Evolutionary conservation across 2,888 invertebrate genomes (phyloP).

Genomic region (Sarcophaga carnaria): DNA sequence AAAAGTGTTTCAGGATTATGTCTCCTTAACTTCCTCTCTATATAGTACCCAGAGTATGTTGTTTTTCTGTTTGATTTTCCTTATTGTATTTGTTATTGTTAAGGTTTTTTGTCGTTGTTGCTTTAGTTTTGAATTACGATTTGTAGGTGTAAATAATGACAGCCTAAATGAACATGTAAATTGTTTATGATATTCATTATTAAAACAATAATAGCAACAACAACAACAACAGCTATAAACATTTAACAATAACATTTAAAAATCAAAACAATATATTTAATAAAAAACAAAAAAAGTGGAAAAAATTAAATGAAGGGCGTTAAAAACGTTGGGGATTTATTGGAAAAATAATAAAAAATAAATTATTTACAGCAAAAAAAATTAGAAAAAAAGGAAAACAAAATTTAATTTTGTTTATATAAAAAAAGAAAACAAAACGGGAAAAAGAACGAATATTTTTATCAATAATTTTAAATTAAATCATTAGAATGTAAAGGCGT

Average conservation of each 20-base stretch:
- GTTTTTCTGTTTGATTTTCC: neutral
- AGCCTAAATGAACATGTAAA: slow-evolving; percentile 47
- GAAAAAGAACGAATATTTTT: neutral
- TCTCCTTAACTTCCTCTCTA: neutral
- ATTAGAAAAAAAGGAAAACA: too few relatives aligned
- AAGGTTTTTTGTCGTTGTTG: neutral
- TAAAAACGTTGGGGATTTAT: neutral
- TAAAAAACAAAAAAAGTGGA: slow-evolving; percentile 2
- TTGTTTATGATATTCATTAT: slow-evolving; percentile 33
- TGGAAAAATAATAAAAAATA: neutral
- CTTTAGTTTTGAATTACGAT: neutral
- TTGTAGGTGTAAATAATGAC: slow-evolving; percentile 56
- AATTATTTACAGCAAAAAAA: too few relatives aligned
- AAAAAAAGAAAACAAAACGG: too few relatives aligned
- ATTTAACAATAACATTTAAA: neutral
- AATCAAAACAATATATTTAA: neutral
- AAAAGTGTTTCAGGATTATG: neutral
- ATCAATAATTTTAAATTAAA: too few relatives aligned
- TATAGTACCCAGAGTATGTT: too few relatives aligned
- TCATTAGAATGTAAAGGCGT: too few relatives aligned
- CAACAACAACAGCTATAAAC: neutral
- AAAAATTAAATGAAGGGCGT: slow-evolving; percentile 22
- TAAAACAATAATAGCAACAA: slow-evolving; percentile 16
- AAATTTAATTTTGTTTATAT: too few relatives aligned
- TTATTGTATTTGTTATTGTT: neutral